These are phyloP conservation scores for Rotaria socialis DNA, from an alignment of 2,888 invertebrate species.

Conservation along the genomic window DNA sequence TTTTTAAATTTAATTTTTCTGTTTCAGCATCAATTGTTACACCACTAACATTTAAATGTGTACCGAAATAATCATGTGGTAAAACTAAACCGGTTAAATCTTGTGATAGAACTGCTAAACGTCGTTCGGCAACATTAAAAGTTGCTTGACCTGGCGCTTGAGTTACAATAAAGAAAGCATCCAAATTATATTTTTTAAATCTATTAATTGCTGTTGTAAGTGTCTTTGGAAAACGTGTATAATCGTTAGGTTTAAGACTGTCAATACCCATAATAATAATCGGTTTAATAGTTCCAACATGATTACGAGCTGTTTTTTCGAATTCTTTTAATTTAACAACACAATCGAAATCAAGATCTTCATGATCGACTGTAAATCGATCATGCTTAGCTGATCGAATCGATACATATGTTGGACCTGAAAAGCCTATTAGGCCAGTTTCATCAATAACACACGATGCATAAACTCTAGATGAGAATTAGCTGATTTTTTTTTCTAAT, in stretches of 20 bases:
- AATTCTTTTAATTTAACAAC: conserved; percentile 34
- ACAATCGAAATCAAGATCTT: conserved; percentile 5
- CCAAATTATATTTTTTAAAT: conserved; percentile 16
- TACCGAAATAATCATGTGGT: conserved; percentile 34
- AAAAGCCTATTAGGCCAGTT: neutral
- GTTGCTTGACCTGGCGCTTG: neutral
- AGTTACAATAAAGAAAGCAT: neutral
- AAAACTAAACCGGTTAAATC: conserved; percentile 28
- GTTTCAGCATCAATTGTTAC: neutral
- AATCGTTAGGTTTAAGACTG: neutral
- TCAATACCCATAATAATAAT: conserved; percentile 14
- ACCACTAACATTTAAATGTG: conserved; percentile 12
- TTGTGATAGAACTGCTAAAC: conserved; percentile 2
- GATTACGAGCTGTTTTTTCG: neutral
- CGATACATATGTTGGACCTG: conserved; percentile 20
- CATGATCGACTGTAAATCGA: neutral
- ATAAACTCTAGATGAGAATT: neutral
- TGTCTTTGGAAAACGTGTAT: neutral
- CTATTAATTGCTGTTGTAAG: neutral
- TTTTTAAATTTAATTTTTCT: conserved; percentile 9
- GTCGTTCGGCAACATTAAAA: neutral
- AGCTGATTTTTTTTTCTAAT: neutral
- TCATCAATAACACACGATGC: conserved; percentile 28
- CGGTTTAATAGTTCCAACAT: neutral
- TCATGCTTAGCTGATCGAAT: conserved; percentile 27